Evolutionary conservation across 2,888 invertebrate genomes (phyloP).

Genomic region (Dicranocentrus wangi): DNA sequence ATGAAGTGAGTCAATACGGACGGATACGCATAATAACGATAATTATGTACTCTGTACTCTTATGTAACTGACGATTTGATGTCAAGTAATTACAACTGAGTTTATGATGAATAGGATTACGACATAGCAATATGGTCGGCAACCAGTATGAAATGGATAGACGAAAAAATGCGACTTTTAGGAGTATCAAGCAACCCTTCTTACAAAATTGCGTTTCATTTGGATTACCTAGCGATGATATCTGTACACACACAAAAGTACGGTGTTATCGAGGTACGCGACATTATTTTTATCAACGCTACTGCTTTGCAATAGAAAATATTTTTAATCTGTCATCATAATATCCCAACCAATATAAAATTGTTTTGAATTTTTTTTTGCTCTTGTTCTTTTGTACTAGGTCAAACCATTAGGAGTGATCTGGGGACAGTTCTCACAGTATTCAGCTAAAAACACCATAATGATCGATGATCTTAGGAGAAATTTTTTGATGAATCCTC

Average conservation of each 20-base stretch:
- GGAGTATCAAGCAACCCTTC: conserved; percentile 87
- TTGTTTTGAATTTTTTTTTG: too few relatives aligned
- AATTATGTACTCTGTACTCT: too few relatives aligned
- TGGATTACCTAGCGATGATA: conserved; percentile 96
- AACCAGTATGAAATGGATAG: conserved; percentile 98
- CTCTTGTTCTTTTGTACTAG: conserved; percentile 77
- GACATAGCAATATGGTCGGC: conserved; percentile 99
- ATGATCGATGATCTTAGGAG: conserved; percentile 98
- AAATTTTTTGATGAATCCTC: conserved; percentile 98
- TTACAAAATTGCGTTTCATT: conserved; percentile 93
- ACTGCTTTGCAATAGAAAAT: neutral
- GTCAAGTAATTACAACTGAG: too few relatives aligned
- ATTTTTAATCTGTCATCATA: too few relatives aligned
- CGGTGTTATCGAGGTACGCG: conserved; percentile 89
- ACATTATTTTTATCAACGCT: too few relatives aligned
- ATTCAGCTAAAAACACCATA: conserved; percentile 91
- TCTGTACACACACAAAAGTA: conserved; percentile 92
- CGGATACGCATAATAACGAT: neutral
- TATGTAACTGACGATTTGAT: too few relatives aligned
- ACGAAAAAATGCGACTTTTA: conserved; percentile 87
- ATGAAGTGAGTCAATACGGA: conserved; percentile 78
- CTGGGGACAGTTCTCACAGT: conserved; percentile 95
- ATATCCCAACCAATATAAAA: too few relatives aligned
- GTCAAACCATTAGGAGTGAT: conserved; percentile 96
- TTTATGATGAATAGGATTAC: too few relatives aligned